Conservation (phyloP, 92 coral and sea anemone species). For the Blastomussa wellsi region DNA sequence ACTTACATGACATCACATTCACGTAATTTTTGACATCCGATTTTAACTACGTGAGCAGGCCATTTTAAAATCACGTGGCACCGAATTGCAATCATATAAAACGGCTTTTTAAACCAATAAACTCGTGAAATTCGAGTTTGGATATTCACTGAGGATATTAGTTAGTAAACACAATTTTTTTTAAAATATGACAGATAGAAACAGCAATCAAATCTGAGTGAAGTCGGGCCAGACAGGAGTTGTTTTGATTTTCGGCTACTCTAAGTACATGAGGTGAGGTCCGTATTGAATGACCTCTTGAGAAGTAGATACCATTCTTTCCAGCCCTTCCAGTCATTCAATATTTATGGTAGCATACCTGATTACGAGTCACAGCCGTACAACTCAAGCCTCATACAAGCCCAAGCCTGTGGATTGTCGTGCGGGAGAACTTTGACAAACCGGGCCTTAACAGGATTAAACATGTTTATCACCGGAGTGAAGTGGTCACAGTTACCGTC, state of each 20-base stretch:
- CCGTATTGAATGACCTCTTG: background rate
- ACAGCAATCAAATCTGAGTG: background rate
- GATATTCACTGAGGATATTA: too few relatives aligned
- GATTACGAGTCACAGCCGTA: constrained; percentile 70
- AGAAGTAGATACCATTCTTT: background rate
- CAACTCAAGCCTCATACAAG: constrained; percentile 81
- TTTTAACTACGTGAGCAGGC: too few relatives aligned
- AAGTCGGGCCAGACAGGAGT: background rate
- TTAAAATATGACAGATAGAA: too few relatives aligned
- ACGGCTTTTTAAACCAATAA: too few relatives aligned
- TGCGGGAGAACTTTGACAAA: constrained; percentile 68
- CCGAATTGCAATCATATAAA: too few relatives aligned
- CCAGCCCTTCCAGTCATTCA: background rate
- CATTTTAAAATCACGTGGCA: too few relatives aligned
- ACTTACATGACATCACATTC: too few relatives aligned
- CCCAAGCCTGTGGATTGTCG: constrained; percentile 60
- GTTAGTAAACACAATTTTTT: too few relatives aligned
- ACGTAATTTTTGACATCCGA: too few relatives aligned
- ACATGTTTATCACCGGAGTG: constrained; percentile 86
- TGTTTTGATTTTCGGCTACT: background rate
- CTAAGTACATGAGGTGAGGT: background rate
- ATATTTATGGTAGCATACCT: background rate
- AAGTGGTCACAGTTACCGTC: constrained; percentile 90
- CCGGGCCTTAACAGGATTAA: constrained; percentile 68
- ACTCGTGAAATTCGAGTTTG: too few relatives aligned